Percentiles rank a stretch among this genome's conserved stretches.
Conservation (phyloP, 2,888 invertebrate genomes). For the Agrochola litura region DNA sequence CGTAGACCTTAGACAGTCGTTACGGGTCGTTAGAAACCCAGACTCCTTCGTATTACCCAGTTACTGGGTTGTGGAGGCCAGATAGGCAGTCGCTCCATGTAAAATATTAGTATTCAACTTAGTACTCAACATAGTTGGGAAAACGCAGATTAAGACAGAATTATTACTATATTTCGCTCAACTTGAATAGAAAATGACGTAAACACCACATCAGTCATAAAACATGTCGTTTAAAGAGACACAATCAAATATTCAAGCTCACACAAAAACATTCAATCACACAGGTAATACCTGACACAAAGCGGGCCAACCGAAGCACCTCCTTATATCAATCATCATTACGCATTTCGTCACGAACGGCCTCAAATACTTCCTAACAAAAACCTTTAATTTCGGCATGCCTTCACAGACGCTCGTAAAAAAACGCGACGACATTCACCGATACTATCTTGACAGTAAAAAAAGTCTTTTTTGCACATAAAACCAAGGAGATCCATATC, state of each 20-base stretch:
- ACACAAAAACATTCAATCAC: slow-evolving; percentile 55
- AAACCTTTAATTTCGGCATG: slow-evolving; percentile 68
- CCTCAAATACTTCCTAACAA: slow-evolving; percentile 62
- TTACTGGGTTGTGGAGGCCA: no score
- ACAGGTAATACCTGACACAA: slow-evolving; percentile 42
- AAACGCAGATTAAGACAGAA: no score
- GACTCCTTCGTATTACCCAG: no score
- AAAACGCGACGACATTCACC: slow-evolving; percentile 69
- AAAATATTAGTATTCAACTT: no score
- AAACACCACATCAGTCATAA: not conserved
- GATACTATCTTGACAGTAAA: slow-evolving; percentile 73
- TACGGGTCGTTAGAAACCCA: no score
- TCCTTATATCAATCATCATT: slow-evolving; percentile 69
- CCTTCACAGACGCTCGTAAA: slow-evolving; percentile 69
- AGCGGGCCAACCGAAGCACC: slow-evolving; percentile 38
- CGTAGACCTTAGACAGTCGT: no score
- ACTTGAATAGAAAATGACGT: not conserved
- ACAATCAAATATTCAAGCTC: slow-evolving; percentile 1
- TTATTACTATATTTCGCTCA: no score
- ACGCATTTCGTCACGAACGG: slow-evolving; percentile 65
- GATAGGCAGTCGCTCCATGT: no score
- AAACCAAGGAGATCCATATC: slow-evolving; percentile 70
- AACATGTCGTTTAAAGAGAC: not conserved
- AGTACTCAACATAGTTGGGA: no score
- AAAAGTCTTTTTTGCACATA: slow-evolving; percentile 68